phyloP scores from a whole-genome alignment of 2,797 vertebrate species.

The Propithecus perrieri region DNA sequence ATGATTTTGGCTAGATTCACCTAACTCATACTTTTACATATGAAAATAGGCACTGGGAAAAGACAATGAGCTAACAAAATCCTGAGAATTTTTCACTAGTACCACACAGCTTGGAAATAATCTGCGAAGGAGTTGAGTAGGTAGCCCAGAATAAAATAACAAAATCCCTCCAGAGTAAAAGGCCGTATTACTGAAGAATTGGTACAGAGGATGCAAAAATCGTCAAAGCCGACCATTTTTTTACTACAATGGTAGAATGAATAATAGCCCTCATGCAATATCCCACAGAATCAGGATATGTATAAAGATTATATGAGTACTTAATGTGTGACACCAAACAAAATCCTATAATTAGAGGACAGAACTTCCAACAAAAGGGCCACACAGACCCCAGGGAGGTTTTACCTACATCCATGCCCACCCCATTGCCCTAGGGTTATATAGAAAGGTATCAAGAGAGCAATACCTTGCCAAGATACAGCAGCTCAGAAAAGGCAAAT shows the following conservation, averaged over 20 bases:
- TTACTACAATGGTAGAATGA: background rate
- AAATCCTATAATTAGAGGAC: background rate
- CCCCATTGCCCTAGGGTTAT: background rate
- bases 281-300: background rate
- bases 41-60: background rate
- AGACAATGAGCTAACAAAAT: background rate
- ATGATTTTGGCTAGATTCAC: background rate
- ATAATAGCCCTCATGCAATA: background rate
- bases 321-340: background rate
- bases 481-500: background rate
- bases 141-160: background rate
- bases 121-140: background rate
- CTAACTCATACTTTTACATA: background rate
- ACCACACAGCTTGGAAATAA: background rate
- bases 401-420: background rate
- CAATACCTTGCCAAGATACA: background rate
- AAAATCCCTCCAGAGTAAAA: background rate
- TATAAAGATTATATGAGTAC: background rate
- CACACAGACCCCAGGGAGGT: background rate
- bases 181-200: background rate
- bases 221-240: background rate
- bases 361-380: background rate
- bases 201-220: background rate
- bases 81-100: background rate
- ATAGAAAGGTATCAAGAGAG: background rate